Conservation (phyloP, 1,140 invertebrate species). For the Leptinotarsa defecta region DNA sequence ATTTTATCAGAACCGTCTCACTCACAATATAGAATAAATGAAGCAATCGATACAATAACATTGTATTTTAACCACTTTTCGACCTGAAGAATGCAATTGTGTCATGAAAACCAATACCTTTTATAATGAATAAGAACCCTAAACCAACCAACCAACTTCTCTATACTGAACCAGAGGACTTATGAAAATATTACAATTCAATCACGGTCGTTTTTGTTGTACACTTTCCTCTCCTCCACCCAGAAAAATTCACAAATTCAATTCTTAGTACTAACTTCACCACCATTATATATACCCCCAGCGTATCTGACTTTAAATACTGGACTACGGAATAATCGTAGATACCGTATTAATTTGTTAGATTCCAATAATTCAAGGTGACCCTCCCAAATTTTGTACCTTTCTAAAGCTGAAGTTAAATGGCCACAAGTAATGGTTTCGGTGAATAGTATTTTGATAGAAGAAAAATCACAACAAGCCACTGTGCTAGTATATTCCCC, state of each 20-base stretch:
- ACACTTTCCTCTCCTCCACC: not conserved
- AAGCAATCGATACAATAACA: not conserved
- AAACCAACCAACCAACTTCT: not conserved
- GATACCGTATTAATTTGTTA: too few species aligned
- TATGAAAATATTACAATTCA: not conserved
- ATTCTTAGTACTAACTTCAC: not conserved
- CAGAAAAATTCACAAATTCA: not conserved
- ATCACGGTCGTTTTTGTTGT: not conserved
- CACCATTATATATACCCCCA: not conserved
- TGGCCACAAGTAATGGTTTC: too few species aligned
- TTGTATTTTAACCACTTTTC: not conserved
- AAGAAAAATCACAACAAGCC: too few species aligned
- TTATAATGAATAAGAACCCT: not conserved
- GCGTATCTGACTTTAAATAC: too few species aligned
- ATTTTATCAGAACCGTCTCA: not conserved
- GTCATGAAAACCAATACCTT: not conserved
- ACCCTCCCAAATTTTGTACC: too few species aligned
- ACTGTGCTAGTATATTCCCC: too few species aligned
- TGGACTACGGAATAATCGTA: too few species aligned
- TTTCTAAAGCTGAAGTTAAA: too few species aligned
- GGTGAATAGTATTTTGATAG: too few species aligned
- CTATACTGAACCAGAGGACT: not conserved
- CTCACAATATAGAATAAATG: not conserved
- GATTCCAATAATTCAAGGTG: too few species aligned
- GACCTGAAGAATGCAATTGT: slow-evolving; percentile 17